Conservation (phyloP, 2,797 vertebrate genomes). For the Rousettus madagascariensis region DNA sequence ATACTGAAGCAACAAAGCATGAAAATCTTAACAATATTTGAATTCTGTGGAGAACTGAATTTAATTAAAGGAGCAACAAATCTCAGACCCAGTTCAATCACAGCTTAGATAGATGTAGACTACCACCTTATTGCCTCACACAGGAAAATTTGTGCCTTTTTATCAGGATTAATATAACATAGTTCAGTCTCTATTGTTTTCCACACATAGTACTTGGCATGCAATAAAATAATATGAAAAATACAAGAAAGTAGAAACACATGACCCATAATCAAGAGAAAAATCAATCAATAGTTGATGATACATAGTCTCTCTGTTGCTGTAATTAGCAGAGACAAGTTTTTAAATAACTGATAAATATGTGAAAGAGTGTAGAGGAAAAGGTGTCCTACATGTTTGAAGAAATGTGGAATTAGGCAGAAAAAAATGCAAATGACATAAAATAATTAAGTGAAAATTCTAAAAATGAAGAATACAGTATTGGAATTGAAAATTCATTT, state of each 20-base stretch:
- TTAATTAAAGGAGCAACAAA: not conserved
- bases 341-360: not conserved
- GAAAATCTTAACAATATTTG: not conserved
- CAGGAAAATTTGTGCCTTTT: not conserved
- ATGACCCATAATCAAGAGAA: not conserved
- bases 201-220: not conserved
- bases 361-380: not conserved
- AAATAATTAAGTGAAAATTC: not conserved
- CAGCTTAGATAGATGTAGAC: not conserved
- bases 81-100: not conserved
- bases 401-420: not conserved
- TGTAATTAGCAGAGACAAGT: not conserved
- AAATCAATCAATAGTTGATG: not conserved
- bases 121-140: not conserved
- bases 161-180: not conserved
- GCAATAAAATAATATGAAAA: not conserved
- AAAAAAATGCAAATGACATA: not conserved
- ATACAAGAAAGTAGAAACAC: not conserved
- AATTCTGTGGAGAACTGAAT: not conserved
- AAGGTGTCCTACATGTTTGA: not conserved
- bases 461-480: not conserved
- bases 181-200: not conserved
- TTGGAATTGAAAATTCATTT: not conserved
- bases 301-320: not conserved
- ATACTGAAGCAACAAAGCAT: not conserved